Evolutionary conservation across 2,113 vertebrate genomes (phyloP), one percentile per base, ranked within the genome.

Genomic region (Plecturocebus donacophilus): DNA sequence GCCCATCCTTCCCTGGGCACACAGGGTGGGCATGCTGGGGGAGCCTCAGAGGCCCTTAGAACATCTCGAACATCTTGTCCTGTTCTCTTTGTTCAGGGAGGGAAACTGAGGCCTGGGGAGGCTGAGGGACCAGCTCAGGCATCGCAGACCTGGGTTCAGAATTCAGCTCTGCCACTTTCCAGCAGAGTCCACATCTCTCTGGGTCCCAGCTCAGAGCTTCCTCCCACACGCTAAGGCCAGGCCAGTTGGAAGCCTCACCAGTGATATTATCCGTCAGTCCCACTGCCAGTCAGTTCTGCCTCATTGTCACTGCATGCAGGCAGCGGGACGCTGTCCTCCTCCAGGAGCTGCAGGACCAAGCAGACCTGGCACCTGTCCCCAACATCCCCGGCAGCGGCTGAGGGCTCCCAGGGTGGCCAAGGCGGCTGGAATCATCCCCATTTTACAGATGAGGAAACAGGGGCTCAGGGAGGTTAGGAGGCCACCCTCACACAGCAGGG

Each of bases 21-120:
- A 4, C 0, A 3, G 10, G 52, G 19, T 71, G 20, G 52, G 6
- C n/a, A 8, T 0, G 0, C 1, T 3, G 17, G 52, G 9, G 35
- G 45, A 13, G n/a, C 52, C 77, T 6, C 8, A 64, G 40, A 42
- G 71, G 77, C n/a, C 79, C 61, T 70, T 12, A 47, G 25, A 49
- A 32, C 40, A 30, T 14, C 76, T 12, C 40, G 25, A 49, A 14
- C 12, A 68, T 5, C 40, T 2, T 8, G 20, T 17, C 66, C 23
- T 1, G 8, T 42, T 56, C 32, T 27, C 70, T 73, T 45, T 61
- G 89, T 80, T 82, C 64, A 54, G 64, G 71, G 90, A 77, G 83
- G 47, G 79, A 84, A 87, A 90, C 64, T 58, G 93, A 95, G 87
- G 71, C 70, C 71, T 54, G 7, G 47, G 73, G 68, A 80, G 35